Evolutionary conservation across 2,113 vertebrate species (phyloP).

Genomic region (Sylvia atricapilla): DNA sequence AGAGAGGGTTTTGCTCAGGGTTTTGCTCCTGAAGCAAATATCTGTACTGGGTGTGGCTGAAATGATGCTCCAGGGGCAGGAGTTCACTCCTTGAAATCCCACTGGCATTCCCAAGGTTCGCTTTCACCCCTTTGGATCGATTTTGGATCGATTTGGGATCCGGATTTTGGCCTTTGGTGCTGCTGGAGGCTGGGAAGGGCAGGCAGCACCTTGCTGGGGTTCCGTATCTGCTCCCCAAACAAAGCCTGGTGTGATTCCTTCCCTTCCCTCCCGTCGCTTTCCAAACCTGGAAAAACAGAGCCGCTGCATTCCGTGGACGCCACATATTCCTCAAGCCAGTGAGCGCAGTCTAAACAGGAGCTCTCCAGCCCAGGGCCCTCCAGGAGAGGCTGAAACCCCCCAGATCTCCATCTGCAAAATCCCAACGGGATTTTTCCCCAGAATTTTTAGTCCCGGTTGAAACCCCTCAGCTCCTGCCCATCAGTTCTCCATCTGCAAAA

Average conservation of each 20-base stretch:
- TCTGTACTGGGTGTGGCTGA: background rate
- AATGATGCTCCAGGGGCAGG: background rate
- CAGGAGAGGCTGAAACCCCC: background rate
- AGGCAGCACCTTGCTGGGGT: background rate
- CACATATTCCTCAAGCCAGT: constrained; percentile 66
- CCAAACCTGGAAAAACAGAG: constrained; percentile 57
- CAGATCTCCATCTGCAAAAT: too few species aligned
- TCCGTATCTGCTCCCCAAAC: background rate
- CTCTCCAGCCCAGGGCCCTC: background rate
- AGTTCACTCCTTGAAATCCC: background rate
- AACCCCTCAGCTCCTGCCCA: background rate
- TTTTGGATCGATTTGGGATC: background rate
- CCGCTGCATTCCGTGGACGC: constrained; percentile 7
- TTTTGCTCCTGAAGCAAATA: background rate
- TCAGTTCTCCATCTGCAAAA: background rate
- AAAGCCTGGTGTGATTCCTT: background rate
- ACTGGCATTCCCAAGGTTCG: background rate
- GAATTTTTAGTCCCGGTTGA: fast-evolving
- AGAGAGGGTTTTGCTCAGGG: too few species aligned
- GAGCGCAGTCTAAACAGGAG: constrained; percentile 66
- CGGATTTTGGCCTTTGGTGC: background rate
- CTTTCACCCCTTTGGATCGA: background rate
- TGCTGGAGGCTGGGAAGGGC: background rate
- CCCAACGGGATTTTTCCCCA: background rate
- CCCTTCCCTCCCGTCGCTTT: background rate